phyloP scores from a whole-genome alignment of 2,888 invertebrate species.

The Macrophya annulata region DNA sequence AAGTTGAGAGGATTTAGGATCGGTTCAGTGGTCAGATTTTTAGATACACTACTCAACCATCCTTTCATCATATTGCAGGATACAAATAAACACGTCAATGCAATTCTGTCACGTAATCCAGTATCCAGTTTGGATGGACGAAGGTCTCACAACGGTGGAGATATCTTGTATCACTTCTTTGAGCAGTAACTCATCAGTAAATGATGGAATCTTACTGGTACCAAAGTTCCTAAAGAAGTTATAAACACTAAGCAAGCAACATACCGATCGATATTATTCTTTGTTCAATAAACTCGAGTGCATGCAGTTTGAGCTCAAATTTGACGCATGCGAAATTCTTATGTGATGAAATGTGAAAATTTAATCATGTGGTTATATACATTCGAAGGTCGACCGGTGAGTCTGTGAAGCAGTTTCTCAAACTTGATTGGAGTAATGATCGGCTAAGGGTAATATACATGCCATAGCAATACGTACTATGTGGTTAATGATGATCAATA shows the following conservation, averaged over 20 bases:
- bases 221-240: not conserved
- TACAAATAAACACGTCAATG: not conserved
- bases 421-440: conserved; percentile 21
- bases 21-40: not conserved
- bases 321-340: not conserved
- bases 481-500: not conserved
- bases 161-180: not conserved
- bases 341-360: not conserved
- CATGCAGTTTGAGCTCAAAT: not conserved
- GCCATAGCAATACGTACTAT: not conserved
- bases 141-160: not conserved
- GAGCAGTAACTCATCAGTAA: too few species aligned
- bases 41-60: not conserved
- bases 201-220: not conserved
- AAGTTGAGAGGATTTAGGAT: not conserved
- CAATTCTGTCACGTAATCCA: not conserved
- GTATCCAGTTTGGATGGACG: not conserved
- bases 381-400: conserved; percentile 1
- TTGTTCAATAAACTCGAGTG: not conserved
- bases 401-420: not conserved
- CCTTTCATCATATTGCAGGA: not conserved
- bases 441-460: not conserved
- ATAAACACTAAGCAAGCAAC: not conserved
- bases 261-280: not conserved
- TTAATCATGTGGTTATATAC: not conserved